A percentile compares a stretch with the other conserved stretches of the same genome.
Evolutionary conservation across 2,113 vertebrate species (phyloP).

Genomic region (Silurus asotus): DNA sequence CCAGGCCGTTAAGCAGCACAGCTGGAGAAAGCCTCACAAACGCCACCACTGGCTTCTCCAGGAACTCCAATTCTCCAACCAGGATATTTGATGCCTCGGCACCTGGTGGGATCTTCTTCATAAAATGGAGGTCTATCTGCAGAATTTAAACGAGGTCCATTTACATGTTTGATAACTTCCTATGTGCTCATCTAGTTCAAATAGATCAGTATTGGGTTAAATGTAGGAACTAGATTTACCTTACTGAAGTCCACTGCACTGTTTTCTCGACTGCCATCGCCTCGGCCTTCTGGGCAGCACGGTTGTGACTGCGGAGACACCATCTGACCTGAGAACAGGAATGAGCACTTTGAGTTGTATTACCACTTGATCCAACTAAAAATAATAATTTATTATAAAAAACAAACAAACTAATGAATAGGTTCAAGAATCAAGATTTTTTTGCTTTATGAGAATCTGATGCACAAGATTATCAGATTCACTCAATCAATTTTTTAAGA

Average conservation of each 20-base stretch:
- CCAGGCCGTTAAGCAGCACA: slow-evolving; percentile 88
- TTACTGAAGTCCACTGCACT: slow-evolving; percentile 97
- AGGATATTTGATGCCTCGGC: slow-evolving; percentile 97
- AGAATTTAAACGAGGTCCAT: slow-evolving; percentile 9
- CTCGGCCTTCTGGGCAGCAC: slow-evolving; percentile 83
- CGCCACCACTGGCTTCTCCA: slow-evolving; percentile 92
- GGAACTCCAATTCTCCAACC: slow-evolving; percentile 93
- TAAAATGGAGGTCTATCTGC: slow-evolving; percentile 97
- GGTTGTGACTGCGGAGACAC: slow-evolving; percentile 91
- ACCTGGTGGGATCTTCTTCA: slow-evolving; percentile 98
- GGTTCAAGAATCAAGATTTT: neutral
- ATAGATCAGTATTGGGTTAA: neutral
- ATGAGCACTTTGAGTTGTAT: slow-evolving; percentile 39
- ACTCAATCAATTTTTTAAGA: neutral
- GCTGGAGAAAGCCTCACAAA: slow-evolving; percentile 92
- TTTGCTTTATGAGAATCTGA: neutral
- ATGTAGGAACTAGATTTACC: slow-evolving; percentile 69
- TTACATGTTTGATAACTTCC: neutral
- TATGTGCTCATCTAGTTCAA: neutral
- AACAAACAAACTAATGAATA: neutral
- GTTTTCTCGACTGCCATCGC: slow-evolving; percentile 95
- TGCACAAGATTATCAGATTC: neutral
- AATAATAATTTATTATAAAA: too few relatives aligned
- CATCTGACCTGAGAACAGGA: slow-evolving; percentile 86
- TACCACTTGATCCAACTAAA: neutral